Conservation (phyloP, 35 echinoderm and acorn worm genomes). For the Lytechinus pictus region DNA sequence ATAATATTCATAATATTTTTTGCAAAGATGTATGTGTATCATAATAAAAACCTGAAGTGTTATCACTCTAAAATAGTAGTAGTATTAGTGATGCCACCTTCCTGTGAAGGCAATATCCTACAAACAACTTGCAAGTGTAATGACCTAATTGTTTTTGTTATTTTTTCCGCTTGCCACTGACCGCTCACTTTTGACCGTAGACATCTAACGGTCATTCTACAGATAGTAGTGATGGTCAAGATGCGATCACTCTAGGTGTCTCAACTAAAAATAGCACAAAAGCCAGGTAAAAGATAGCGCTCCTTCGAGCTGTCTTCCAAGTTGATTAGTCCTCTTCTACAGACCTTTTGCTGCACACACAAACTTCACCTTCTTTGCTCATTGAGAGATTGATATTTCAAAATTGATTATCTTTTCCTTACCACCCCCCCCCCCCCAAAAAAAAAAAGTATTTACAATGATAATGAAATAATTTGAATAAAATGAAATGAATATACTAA, state of each 20-base stretch:
- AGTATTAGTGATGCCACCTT: too few species aligned
- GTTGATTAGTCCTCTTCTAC: background rate
- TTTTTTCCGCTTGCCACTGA: background rate
- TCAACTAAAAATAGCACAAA: slow-evolving; percentile 10
- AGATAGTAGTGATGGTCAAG: slow-evolving; percentile 20
- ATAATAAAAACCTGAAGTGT: too few species aligned
- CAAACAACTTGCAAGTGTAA: background rate
- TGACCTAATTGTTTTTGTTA: background rate
- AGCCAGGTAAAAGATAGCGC: background rate
- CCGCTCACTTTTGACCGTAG: background rate
- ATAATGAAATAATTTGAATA: too few species aligned
- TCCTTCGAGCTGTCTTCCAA: background rate
- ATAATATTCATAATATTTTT: too few species aligned
- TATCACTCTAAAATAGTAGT: too few species aligned
- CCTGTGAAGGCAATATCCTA: background rate
- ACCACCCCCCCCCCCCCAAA: too few species aligned
- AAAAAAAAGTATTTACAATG: too few species aligned
- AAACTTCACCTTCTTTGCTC: too few species aligned
- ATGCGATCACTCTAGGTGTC: background rate
- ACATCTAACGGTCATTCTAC: background rate
- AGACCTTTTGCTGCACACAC: background rate
- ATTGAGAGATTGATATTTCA: too few species aligned
- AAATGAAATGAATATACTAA: too few species aligned
- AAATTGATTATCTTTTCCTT: too few species aligned
- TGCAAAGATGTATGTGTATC: too few species aligned